Evolutionary conservation across 53 echinoderm and acorn worm species (phyloP), one percentile per base, ranked within the genome.

Genomic region (Astropecten irregularis): DNA sequence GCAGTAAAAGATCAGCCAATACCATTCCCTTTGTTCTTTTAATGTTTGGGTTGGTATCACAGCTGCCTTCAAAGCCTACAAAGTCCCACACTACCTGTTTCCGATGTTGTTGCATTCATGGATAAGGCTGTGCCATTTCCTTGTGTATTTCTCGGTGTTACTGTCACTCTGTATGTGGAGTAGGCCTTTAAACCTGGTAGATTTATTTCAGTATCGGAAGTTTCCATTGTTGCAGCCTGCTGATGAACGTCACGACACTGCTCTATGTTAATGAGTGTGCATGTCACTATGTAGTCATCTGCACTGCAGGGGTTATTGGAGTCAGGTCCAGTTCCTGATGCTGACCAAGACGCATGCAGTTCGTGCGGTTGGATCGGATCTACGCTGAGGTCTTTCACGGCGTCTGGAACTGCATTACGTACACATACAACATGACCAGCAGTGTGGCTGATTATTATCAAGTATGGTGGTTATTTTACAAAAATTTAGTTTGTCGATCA

Each of bases 91-190:
- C 42, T 58, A 84, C 84, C 39, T 58, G 48, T 44, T 54, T 69
- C 48, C 15, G n/a, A 11, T 3, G 84, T 84, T 0, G 19, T 36
- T 2, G 18, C 18, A 4, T 42, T 15, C 2, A 28, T 20, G 2
- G 32, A 26, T 9, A 33, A 8, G 8, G 30, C 11, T n/a, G n/a
- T 9, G 4, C 70, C 40, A n/a, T 56, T 33, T 15, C 70, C 84
- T 9, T 37, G 22, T 16, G 44, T 4, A 40, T 83, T 83, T 36
- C 44, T 11, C 14, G 71, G 34, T 3, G 84, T 68, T 11, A 84
- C 59, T 35, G 20, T 42, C 32, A 71, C 49, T 4, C 58, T 34
- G 62, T 72, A 84, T 11, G 48, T 58, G 2, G 84, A 60, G 62
- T 71, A 72, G 21, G 73, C 62, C 37, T 71, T 25, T 7, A 84